Percentiles rank a stretch among this genome's conserved stretches.
These are phyloP conservation scores for Anolis sagrei DNA, from an alignment of 2,113 vertebrate genomes.

Conservation along the genomic window DNA sequence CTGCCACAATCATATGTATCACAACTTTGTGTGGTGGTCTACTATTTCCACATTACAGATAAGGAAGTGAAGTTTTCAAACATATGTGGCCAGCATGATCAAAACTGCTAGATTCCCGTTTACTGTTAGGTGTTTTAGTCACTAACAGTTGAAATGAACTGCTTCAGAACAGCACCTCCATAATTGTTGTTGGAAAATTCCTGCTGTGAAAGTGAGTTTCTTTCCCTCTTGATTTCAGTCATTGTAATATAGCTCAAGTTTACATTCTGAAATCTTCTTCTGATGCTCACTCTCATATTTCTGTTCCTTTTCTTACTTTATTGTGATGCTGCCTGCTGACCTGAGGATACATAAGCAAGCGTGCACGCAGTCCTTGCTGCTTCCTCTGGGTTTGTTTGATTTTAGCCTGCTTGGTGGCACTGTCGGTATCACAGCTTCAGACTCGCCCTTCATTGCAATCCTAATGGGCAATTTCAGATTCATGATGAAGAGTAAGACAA, in stretches of 20 bases:
- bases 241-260: constrained; percentile 20
- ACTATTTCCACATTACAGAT: neutral
- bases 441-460: constrained; percentile 54
- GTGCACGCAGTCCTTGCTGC: fast-evolving
- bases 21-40: too few relatives aligned
- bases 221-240: constrained; percentile 30
- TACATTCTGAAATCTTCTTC: neutral
- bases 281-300: constrained; percentile 18
- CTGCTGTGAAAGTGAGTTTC: constrained; percentile 10
- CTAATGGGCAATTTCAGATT: constrained; percentile 72
- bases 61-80: neutral
- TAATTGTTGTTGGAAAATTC: neutral
- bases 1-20: neutral
- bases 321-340: neutral
- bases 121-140: neutral
- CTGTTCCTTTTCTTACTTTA: neutral
- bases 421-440: constrained; percentile 26
- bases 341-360: neutral
- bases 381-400: constrained; percentile 21
- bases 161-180: neutral
- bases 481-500: constrained; percentile 70
- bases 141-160: constrained; percentile 21
- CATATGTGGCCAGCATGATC: neutral
- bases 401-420: constrained; percentile 42
- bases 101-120: neutral